Base-by-base conservation (phyloP, 53 echinoderm and acorn worm species). In the Echinometra lucunter region DNA sequence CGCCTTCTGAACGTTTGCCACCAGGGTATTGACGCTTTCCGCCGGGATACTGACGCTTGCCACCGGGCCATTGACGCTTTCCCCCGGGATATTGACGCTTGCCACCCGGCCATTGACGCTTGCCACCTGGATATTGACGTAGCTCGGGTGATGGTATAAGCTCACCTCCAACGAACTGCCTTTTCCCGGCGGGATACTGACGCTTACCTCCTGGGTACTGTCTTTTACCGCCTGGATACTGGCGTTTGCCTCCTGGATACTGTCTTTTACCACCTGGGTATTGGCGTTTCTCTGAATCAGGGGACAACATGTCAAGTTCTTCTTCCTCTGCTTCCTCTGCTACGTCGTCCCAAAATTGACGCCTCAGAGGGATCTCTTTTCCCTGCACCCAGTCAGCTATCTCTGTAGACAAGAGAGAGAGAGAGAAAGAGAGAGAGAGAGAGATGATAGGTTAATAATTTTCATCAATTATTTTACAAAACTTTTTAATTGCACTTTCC, bases 141-240 rank as follows among this genome's bases (percentile, higher is more conserved):
- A 95, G 91, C 45, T 96, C 94, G 8, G 88, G 78, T 32, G 94
- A 72, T 66, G 82, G 91, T 58, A 91, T 91, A 38, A 91, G 28
- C 37, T 90, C 57, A n/a, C 95, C 97, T 88, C 96, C 96, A 5
- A 91, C 90, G 37, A 94, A 94, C 66, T 95, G 96, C 58, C 97
- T 95, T 94, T 97, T 97, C 32, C 96, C 96, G 17, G 57, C 94
- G 47, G 95, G 96, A 74, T 91, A 97, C 88, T 97, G 96, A 58
- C 96, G 66, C 63, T 96, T 96, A 13, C 88, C 95, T 7, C 58
- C 95, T 0, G 80, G 57, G 40, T 96, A 94, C 35, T 92, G 57
- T 44, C 96, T 81, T 81, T 93, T 93, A 18, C 90, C 94, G 30
- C 90, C 94, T 45, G 93, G 93, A 55, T 93, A 93, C 30, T 93